These are phyloP conservation scores for Pangasianodon hypophthalmus DNA, from an alignment of 2,113 vertebrate species.

Conservation along the genomic window DNA sequence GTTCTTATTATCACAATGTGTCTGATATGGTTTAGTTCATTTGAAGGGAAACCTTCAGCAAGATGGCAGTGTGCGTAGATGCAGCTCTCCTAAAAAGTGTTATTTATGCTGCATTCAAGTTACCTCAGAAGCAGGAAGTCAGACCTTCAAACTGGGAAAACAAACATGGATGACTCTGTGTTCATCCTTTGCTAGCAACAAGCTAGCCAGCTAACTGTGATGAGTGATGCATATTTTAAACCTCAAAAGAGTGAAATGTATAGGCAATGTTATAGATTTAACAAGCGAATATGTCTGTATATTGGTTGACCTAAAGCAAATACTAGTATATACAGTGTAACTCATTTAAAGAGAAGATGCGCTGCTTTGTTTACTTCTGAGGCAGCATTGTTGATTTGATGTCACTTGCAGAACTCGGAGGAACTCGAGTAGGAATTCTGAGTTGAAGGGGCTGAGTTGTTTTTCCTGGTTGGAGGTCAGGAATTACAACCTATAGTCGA, in stretches of 20 bases:
- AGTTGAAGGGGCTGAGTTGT: neutral
- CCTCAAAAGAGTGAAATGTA: neutral
- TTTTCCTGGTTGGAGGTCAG: neutral
- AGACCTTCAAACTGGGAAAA: neutral
- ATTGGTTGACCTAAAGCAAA: too few relatives aligned
- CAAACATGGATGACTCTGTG: neutral
- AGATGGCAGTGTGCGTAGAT: neutral
- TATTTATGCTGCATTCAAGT: neutral
- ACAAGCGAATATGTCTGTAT: neutral
- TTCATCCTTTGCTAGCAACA: neutral
- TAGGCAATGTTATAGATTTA: neutral
- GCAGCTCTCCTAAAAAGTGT: neutral
- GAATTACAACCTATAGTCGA: neutral
- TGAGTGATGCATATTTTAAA: neutral
- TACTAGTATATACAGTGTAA: too few relatives aligned
- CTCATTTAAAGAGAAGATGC: too few relatives aligned
- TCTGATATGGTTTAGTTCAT: neutral
- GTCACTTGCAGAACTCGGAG: neutral
- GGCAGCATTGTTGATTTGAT: neutral
- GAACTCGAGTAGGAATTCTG: neutral
- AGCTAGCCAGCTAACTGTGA: neutral
- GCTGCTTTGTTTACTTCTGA: too few relatives aligned
- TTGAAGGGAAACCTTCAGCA: neutral
- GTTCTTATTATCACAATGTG: neutral
- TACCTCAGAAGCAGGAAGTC: neutral